These are phyloP conservation scores for Ectropis crepuscularia DNA, from an alignment of 2,888 invertebrate genomes.

Conservation along the genomic window DNA sequence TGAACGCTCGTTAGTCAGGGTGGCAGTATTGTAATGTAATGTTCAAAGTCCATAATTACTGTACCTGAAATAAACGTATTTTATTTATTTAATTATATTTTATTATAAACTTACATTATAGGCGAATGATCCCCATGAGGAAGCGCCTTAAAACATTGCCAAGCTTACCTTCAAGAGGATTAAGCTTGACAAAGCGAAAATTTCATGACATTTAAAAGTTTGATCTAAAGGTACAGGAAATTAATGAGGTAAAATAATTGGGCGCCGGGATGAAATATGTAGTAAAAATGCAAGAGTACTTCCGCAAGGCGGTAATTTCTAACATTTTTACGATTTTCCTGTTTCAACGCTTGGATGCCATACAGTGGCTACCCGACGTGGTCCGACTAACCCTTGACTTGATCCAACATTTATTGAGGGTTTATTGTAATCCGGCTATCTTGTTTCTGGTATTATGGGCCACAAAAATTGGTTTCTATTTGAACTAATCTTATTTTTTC, in stretches of 20 bases:
- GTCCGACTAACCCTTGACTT: constrained; percentile 43
- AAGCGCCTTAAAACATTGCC: constrained; percentile 9
- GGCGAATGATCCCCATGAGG: not conserved
- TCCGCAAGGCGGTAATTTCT: constrained; percentile 47
- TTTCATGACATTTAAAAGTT: constrained; percentile 38
- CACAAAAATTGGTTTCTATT: constrained; percentile 28
- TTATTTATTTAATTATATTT: no score
- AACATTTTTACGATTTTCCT: constrained; percentile 55
- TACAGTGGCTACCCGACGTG: constrained; percentile 42
- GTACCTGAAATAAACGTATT: no score
- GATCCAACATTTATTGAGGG: constrained; percentile 48
- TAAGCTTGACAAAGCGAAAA: constrained; percentile 18
- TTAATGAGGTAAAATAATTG: constrained; percentile 40
- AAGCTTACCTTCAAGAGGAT: not conserved
- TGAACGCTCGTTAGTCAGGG: no score
- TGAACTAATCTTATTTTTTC: not conserved
- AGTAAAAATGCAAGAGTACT: constrained; percentile 48
- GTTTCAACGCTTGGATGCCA: constrained; percentile 53
- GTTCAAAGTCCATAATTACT: no score
- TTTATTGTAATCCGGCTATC: constrained; percentile 50
- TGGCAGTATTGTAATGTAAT: no score
- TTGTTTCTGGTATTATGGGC: constrained; percentile 45
- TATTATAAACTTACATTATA: no score
- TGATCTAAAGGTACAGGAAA: constrained; percentile 37
- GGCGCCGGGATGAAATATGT: constrained; percentile 50